Evolutionary conservation across 2,113 vertebrate genomes (phyloP).

Genomic region (Chaetura pelagica): DNA sequence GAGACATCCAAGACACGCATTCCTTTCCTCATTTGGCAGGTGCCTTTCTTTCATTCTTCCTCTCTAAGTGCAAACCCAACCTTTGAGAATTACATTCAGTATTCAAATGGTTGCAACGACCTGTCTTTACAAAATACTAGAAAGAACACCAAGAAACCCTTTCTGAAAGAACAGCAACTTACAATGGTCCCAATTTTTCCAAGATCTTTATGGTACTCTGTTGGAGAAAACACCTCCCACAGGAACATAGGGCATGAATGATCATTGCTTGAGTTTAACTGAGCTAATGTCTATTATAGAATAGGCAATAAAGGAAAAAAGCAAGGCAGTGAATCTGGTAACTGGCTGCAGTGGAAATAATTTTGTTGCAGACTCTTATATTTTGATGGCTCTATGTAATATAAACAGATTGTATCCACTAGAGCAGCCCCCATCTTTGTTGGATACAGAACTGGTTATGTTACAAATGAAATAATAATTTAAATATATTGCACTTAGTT

Average conservation of each 20-base stretch:
- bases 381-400: not conserved
- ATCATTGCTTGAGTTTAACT: not conserved
- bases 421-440: not conserved
- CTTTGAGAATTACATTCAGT: not conserved
- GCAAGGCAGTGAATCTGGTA: not conserved
- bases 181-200: not conserved
- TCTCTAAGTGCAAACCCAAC: not conserved
- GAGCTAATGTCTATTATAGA: not conserved
- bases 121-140: not conserved
- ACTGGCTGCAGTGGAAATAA: not conserved
- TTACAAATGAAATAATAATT: not conserved
- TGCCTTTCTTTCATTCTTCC: not conserved
- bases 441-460: not conserved
- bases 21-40: not conserved
- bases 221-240: not conserved
- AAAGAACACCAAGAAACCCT: not conserved
- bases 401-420: not conserved
- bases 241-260: slow-evolving; percentile 13
- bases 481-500: not conserved
- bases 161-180: not conserved
- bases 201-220: not conserved
- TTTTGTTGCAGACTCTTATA: not conserved
- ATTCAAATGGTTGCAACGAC: not conserved
- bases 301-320: slow-evolving; percentile 14
- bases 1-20: not conserved